Conservation (phyloP, 2,888 invertebrate genomes). For the Spodoptera littoralis region DNA sequence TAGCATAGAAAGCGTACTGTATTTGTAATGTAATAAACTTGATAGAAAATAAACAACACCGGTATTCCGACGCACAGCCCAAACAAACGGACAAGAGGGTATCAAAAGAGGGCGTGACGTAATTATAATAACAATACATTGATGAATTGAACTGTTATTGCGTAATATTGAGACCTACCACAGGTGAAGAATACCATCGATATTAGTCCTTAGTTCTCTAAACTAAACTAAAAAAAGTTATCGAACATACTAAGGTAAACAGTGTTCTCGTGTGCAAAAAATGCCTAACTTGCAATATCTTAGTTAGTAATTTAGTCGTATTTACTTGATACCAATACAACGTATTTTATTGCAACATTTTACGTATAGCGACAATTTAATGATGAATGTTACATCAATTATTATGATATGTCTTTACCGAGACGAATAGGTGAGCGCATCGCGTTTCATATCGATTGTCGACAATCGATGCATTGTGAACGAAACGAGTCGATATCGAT, state of each 20-base stretch:
- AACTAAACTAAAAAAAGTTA: conserved; percentile 52
- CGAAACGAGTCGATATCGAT: conserved; percentile 74
- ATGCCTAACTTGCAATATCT: conserved; percentile 63
- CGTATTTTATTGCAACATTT: conserved; percentile 5
- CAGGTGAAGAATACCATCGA: conserved; percentile 57
- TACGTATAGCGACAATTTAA: conserved; percentile 9
- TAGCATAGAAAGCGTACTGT: conserved; percentile 77
- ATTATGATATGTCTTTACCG: conserved; percentile 42
- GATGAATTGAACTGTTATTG: conserved; percentile 69
- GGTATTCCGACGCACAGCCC: conserved; percentile 66
- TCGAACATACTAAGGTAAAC: too few species aligned
- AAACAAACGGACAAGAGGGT: conserved; percentile 77
- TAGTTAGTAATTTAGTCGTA: conserved; percentile 57
- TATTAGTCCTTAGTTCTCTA: conserved; percentile 57
- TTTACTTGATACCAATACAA: conserved; percentile 62
- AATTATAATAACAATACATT: conserved; percentile 75
- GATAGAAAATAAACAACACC: conserved; percentile 74
- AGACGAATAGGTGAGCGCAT: conserved; percentile 55
- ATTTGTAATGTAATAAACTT: conserved; percentile 71
- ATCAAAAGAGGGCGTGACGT: conserved; percentile 80
- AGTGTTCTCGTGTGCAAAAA: conserved; percentile 68
- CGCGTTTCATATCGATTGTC: conserved; percentile 76
- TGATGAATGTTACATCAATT: conserved; percentile 31
- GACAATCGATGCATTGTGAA: conserved; percentile 78
- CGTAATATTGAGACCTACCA: conserved; percentile 67